Percentiles rank a stretch among this genome's conserved stretches.
Evolutionary conservation across 2,888 invertebrate species (phyloP).

Genomic region (Lordiphosa andalusiaca): DNA sequence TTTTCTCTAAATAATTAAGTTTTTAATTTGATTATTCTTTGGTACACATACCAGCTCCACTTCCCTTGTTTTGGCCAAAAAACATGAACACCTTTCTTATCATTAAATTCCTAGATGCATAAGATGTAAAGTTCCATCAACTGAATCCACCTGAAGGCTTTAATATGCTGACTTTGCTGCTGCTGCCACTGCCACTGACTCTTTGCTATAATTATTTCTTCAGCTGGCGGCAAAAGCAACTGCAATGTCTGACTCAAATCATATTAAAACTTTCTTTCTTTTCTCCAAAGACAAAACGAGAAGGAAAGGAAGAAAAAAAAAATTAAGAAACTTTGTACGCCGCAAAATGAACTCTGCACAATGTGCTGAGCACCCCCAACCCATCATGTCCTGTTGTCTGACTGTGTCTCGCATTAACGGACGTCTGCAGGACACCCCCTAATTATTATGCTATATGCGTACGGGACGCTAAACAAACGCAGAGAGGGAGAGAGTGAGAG

Average conservation of each 20-base stretch:
- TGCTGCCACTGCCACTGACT: conserved; percentile 1
- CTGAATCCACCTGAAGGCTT: conserved; percentile 38
- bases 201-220: conserved; percentile 61
- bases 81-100: neutral
- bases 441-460: conserved; percentile 75
- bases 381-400: conserved; percentile 12
- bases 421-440: conserved; percentile 63
- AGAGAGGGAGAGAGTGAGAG: conserved; percentile 22
- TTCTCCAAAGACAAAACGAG: conserved; percentile 32
- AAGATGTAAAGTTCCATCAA: conserved; percentile 64
- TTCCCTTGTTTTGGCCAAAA: too few relatives aligned
- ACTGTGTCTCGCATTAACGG: conserved; percentile 55
- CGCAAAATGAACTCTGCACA: conserved; percentile 70
- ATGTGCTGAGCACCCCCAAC: conserved; percentile 36
- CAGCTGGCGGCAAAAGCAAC: conserved; percentile 29
- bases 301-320: conserved; percentile 31
- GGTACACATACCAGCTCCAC: too few relatives aligned
- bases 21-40: too few relatives aligned
- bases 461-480: conserved; percentile 62
- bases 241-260: conserved; percentile 63
- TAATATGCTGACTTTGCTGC: conserved; percentile 32
- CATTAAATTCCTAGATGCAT: conserved; percentile 37
- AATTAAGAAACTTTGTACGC: conserved; percentile 71
- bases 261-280: conserved; percentile 68
- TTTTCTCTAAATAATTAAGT: too few relatives aligned